phyloP scores from a whole-genome alignment of 2,888 invertebrate species.

The Molorchus minor region DNA sequence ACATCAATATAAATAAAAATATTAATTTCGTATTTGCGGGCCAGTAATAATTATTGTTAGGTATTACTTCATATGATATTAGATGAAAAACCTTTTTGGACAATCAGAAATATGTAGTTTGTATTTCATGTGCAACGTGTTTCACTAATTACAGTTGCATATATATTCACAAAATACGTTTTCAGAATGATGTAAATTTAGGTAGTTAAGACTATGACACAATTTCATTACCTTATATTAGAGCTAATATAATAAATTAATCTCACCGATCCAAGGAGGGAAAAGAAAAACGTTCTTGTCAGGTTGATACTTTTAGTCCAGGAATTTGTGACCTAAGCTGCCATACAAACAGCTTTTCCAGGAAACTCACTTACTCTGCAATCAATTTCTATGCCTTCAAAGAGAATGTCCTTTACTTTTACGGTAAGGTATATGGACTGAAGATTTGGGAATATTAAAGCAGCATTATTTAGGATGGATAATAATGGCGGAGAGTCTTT shows the following conservation, averaged over 20 bases:
- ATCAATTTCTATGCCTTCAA: conserved; percentile 76
- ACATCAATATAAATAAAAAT: too few species aligned
- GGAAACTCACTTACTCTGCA: conserved; percentile 79
- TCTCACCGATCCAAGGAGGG: conserved; percentile 76
- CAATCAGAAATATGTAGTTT: too few species aligned
- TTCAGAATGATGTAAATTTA: too few species aligned
- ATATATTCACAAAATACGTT: too few species aligned
- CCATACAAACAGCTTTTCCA: conserved; percentile 76
- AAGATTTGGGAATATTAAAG: conserved; percentile 73
- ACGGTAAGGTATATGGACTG: conserved; percentile 70
- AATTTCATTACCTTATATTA: too few species aligned
- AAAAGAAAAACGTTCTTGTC: conserved; percentile 75
- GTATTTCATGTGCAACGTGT: too few species aligned
- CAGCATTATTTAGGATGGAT: conserved; percentile 73
- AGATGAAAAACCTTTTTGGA: too few species aligned
- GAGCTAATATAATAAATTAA: neutral
- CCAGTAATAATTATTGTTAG: too few species aligned
- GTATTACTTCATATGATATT: too few species aligned
- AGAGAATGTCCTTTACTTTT: conserved; percentile 76
- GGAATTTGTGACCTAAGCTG: conserved; percentile 72
- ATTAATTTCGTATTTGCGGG: too few species aligned
- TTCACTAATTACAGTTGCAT: too few species aligned
- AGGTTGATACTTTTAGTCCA: conserved; percentile 63
- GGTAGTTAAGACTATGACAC: too few species aligned
- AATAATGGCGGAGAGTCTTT: conserved; percentile 74